These are phyloP conservation scores for Clivina fossor DNA, from an alignment of 2,888 invertebrate genomes.

Conservation along the genomic window DNA sequence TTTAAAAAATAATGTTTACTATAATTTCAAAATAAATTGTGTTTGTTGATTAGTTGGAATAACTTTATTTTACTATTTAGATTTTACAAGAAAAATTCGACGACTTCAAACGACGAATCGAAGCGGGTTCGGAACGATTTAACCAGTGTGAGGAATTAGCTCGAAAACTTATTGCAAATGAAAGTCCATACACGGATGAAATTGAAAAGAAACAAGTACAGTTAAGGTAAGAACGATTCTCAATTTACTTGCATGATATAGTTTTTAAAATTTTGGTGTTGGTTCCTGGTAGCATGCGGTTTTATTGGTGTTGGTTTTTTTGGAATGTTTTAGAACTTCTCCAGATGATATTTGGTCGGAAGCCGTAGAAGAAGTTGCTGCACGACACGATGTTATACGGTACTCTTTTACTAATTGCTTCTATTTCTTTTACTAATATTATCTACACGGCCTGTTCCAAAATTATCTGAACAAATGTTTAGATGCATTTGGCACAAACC, in stretches of 20 bases:
- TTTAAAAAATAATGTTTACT: no score
- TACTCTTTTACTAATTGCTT: slow-evolving; percentile 44
- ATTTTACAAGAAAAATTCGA: slow-evolving; percentile 87
- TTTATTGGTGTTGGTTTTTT: slow-evolving; percentile 48
- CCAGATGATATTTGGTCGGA: slow-evolving; percentile 47
- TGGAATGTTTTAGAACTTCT: slow-evolving; percentile 49
- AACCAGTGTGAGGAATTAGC: slow-evolving; percentile 89
- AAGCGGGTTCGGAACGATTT: slow-evolving; percentile 87
- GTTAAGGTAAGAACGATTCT: slow-evolving; percentile 65
- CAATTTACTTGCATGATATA: slow-evolving; percentile 32
- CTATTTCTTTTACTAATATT: slow-evolving; percentile 18
- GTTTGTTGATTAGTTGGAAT: slow-evolving; percentile 6
- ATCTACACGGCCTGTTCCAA: background rate
- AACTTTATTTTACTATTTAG: slow-evolving; percentile 50
- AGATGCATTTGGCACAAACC: no score
- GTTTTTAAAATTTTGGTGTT: slow-evolving; percentile 24
- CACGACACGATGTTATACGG: slow-evolving; percentile 56
- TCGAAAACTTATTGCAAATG: slow-evolving; percentile 81
- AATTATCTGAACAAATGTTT: no score
- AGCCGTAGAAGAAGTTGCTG: slow-evolving; percentile 57
- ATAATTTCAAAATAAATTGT: background rate
- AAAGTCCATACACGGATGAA: slow-evolving; percentile 82
- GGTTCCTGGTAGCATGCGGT: slow-evolving; percentile 39
- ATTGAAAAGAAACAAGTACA: slow-evolving; percentile 86
- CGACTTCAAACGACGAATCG: slow-evolving; percentile 87